A percentile compares a stretch with the other conserved stretches of the same genome.
Evolutionary conservation across 2,888 invertebrate genomes (phyloP).

Genomic region (Cacoxenus indagator): DNA sequence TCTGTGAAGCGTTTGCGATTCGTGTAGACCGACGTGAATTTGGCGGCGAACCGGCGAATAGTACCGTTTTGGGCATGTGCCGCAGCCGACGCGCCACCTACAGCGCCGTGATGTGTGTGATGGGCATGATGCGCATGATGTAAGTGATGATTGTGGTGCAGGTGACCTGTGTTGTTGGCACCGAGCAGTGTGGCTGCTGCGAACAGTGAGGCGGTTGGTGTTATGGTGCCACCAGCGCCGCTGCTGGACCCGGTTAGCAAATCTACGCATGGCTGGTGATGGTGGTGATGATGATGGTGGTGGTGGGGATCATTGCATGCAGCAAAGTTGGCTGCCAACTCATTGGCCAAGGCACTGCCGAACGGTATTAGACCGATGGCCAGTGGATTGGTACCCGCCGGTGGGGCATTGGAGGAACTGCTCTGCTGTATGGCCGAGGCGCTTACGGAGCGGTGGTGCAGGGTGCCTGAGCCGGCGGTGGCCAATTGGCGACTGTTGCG

Average conservation of each 20-base stretch:
- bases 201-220: constrained; percentile 39
- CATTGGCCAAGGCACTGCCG: constrained; percentile 51
- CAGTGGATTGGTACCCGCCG: constrained; percentile 37
- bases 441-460: constrained; percentile 66
- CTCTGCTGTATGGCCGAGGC: constrained; percentile 59
- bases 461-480: constrained; percentile 34
- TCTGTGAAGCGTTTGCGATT: constrained; percentile 68
- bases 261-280: constrained; percentile 48
- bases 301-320: constrained; percentile 66
- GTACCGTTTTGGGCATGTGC: constrained; percentile 65
- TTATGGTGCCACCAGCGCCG: constrained; percentile 22
- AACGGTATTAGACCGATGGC: constrained; percentile 56
- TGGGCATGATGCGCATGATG: constrained; percentile 55
- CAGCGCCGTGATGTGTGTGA: constrained; percentile 33
- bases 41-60: constrained; percentile 70
- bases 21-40: constrained; percentile 63
- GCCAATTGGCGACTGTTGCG: constrained; percentile 62
- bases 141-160: constrained; percentile 51
- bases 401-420: constrained; percentile 35
- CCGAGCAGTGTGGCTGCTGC: constrained; percentile 39
- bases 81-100: constrained; percentile 43
- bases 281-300: constrained; percentile 67
- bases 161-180: constrained; percentile 25
- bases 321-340: constrained; percentile 63
- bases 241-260: constrained; percentile 35